Conservation (phyloP, 2,888 invertebrate genomes). For the Ormyrus thymus region DNA sequence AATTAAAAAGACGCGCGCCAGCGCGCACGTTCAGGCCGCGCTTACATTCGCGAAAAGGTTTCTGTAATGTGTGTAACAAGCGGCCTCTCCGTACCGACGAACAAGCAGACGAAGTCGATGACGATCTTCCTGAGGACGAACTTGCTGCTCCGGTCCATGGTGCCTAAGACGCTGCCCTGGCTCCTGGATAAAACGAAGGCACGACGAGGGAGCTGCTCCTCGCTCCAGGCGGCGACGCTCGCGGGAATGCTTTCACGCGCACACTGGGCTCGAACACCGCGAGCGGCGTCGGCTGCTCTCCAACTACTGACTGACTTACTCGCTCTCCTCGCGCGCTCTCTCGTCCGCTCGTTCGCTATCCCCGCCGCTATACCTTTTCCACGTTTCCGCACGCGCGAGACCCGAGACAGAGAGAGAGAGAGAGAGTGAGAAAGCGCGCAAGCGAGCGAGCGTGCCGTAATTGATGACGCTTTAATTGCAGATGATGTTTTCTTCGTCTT, state of each 20-base stretch:
- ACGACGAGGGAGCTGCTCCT: neutral
- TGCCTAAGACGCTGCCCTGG: neutral
- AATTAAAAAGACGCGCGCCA: neutral
- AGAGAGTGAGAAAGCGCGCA: too few species aligned
- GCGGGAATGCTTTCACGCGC: neutral
- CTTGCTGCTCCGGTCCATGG: slow-evolving; percentile 77
- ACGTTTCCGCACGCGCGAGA: slow-evolving; percentile 11
- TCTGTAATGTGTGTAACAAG: too few species aligned
- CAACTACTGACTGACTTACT: neutral
- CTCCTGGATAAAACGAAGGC: neutral
- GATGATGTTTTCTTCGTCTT: too few species aligned
- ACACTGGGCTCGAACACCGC: neutral
- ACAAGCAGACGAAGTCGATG: slow-evolving; percentile 81
- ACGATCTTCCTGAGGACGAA: slow-evolving; percentile 80
- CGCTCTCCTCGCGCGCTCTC: slow-evolving; percentile 6
- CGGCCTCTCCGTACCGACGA: slow-evolving; percentile 77
- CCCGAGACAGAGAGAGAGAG: too few species aligned
- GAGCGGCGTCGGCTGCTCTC: neutral
- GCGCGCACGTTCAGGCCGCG: neutral
- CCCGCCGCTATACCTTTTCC: slow-evolving; percentile 17
- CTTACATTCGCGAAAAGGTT: neutral
- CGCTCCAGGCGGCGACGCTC: neutral
- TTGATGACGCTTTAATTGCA: slow-evolving; percentile 5
- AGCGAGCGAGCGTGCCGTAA: neutral
- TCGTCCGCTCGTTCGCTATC: too few species aligned